Conservation (phyloP, 2,113 vertebrate species). For the Potamarius usumacintae region DNA sequence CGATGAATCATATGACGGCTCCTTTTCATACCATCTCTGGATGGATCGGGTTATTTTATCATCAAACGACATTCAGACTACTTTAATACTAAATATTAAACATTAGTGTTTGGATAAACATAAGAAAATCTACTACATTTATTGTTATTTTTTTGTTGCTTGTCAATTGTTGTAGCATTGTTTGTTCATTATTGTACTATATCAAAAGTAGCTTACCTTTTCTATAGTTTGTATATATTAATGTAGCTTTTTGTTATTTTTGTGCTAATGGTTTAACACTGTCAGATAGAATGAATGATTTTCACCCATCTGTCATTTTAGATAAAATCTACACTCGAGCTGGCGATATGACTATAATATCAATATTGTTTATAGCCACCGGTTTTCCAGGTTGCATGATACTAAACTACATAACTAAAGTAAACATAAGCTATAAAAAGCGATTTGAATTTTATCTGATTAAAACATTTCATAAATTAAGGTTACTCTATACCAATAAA, state of each 20-base stretch:
- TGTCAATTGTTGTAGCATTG: background rate
- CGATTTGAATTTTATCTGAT: background rate
- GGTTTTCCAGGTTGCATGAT: background rate
- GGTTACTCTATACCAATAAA: background rate
- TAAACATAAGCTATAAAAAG: background rate
- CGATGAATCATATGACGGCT: background rate
- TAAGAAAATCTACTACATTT: slow-evolving; percentile 2
- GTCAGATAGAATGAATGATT: background rate
- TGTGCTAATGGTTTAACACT: background rate
- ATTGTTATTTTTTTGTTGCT: background rate
- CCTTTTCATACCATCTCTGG: background rate
- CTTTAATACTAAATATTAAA: background rate
- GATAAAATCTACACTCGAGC: background rate
- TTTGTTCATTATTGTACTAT: slow-evolving; percentile 3
- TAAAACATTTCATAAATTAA: background rate
- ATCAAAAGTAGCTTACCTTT: background rate
- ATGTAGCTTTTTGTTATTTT: slow-evolving; percentile 13
- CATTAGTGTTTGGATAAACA: background rate
- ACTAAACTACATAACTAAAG: background rate
- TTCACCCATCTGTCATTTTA: background rate
- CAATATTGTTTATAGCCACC: too few species aligned
- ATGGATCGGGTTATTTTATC: background rate
- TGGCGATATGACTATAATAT: background rate
- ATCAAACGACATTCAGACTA: background rate
- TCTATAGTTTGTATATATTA: slow-evolving; percentile 32